Evolutionary conservation across 2,797 vertebrate species (phyloP).

Genomic region (Fringilla coelebs): DNA sequence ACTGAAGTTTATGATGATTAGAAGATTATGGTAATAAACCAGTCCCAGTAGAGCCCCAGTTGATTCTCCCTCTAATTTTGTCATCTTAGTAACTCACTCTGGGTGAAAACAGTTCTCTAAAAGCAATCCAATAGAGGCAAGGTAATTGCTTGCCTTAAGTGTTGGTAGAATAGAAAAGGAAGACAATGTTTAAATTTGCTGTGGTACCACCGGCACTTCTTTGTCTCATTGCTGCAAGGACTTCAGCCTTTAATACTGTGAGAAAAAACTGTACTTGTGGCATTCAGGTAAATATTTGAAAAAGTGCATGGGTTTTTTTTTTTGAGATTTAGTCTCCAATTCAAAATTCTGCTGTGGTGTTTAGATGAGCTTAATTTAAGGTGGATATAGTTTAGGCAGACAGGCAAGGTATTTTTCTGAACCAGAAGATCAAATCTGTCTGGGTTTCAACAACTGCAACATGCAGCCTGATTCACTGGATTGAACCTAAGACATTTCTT

Average conservation of each 20-base stretch:
- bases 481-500: not conserved
- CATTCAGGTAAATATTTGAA: not conserved
- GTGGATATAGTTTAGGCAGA: not conserved
- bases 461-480: not conserved
- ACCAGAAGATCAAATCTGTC: not conserved
- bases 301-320: not conserved
- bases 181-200: not conserved
- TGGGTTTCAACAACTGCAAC: not conserved
- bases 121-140: not conserved
- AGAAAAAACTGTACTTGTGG: not conserved
- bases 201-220: not conserved
- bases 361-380: not conserved
- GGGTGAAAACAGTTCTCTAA: not conserved
- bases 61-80: not conserved
- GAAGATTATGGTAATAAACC: not conserved
- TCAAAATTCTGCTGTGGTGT: not conserved
- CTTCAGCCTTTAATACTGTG: not conserved
- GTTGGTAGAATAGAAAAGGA: not conserved
- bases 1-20: not conserved
- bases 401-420: not conserved
- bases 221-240: not conserved
- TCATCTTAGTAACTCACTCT: not conserved
- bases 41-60: not conserved
- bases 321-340: not conserved
- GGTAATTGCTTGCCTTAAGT: not conserved